Evolutionary conservation across 2,113 vertebrate genomes (phyloP).

Genomic region (Beaufortia kweichowensis): DNA sequence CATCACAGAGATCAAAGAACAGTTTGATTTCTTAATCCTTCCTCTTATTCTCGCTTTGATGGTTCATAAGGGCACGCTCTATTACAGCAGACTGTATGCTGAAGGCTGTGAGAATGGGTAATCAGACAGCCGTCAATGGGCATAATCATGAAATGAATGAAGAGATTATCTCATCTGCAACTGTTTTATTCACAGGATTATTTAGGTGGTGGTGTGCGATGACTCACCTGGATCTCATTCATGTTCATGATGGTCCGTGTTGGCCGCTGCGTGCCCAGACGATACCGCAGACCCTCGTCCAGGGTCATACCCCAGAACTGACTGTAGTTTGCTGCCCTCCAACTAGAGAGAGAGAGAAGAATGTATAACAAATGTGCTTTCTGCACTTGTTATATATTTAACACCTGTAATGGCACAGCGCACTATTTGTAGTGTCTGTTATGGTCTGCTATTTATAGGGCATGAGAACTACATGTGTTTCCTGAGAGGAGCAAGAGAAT

Average conservation of each 20-base stretch:
- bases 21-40: background rate
- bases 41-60: conserved; percentile 42
- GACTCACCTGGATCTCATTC: conserved; percentile 91
- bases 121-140: conserved; percentile 19
- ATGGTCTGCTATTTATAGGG: background rate
- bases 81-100: conserved; percentile 23
- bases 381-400: background rate
- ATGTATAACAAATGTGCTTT: too few species aligned
- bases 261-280: conserved; percentile 88
- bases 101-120: background rate
- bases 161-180: conserved; percentile 5
- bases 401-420: background rate
- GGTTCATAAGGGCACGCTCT: background rate
- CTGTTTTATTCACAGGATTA: background rate
- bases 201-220: background rate
- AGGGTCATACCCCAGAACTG: conserved; percentile 91
- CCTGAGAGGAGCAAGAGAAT: conserved; percentile 11
- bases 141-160: conserved; percentile 1
- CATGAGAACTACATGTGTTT: background rate
- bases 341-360: conserved; percentile 68
- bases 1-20: conserved; percentile 34
- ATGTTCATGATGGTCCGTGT: conserved; percentile 88
- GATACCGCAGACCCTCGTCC: conserved; percentile 87
- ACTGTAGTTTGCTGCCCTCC: conserved; percentile 91
- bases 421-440: background rate